Base-by-base conservation (phyloP, 2,113 vertebrate species). In the Etia nguti region DNA sequence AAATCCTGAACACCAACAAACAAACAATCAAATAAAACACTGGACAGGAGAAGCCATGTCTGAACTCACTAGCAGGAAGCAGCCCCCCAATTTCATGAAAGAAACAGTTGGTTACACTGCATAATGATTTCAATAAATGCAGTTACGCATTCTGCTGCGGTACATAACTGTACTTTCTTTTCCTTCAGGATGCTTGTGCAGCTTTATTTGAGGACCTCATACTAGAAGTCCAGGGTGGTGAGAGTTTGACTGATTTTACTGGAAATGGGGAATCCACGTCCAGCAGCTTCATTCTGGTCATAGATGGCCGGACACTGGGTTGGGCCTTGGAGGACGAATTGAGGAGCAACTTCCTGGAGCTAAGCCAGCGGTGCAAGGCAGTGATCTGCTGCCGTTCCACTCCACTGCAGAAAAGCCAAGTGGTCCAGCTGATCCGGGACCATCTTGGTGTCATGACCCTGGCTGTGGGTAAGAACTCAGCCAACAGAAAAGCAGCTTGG, bases 351-450 rank as follows among this genome's bases (percentile, higher is more conserved):
- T 97, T 99, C 41, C 90, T 99, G 90, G 96, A 95, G 15, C 86
- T 99, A 84, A 94, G 96, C 0, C 88, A 43, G 36, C 90, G 84
- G 26, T 99, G 98, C 91, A 96, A 93, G 10, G 96, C 97, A 0
- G 97, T 99, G 77, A 92, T 99, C n/a, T 99, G 99, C 93, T 99
- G 99, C 92, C 95, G 97, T 6, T 96, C 93, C 82, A 99, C 98
- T 0, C 98, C 99, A 0, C 96, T 98, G 20, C 98, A 99, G 94
- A 99, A 99, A 94, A 97, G 97, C 90, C 95, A 96, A 92, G 96
- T 99, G 24, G 98, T 98, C 62, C 97, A 94, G 77, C 95, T 99
- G 3, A 80, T 98, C 57, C 96, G 97, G 20, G 95, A 97, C 65
- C 93, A 95, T 57, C 90, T 99, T 1, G 83, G 90, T 8, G 97